A percentile compares a stretch with the other conserved stretches of the same genome.
phyloP scores from a whole-genome alignment of 2,888 invertebrate genomes.

The Drosophila antonietae region DNA sequence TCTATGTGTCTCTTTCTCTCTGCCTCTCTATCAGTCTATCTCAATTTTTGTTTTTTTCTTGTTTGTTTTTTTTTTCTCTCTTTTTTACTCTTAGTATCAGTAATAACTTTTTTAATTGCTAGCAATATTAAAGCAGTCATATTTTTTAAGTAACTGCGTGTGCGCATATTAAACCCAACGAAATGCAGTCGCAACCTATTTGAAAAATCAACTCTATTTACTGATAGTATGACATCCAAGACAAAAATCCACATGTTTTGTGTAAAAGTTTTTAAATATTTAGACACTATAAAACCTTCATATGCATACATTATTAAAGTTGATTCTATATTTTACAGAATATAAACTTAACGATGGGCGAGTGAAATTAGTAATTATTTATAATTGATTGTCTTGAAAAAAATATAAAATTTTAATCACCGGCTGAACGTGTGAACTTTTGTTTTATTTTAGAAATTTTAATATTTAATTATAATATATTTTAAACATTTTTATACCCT shows the following conservation, averaged over 20 bases:
- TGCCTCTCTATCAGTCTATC: background rate
- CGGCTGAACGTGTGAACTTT: no score
- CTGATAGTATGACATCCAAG: conserved; percentile 11
- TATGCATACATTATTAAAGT: no score
- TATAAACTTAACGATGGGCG: no score
- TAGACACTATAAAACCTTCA: no score
- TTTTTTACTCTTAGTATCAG: conserved; percentile 20
- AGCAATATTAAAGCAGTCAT: conserved; percentile 53
- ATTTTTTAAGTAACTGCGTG: conserved; percentile 50
- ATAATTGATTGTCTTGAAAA: no score
- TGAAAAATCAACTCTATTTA: conserved; percentile 11
- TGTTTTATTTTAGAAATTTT: no score
- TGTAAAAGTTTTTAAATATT: no score
- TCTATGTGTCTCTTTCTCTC: background rate
- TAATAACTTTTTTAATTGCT: conserved; percentile 51
- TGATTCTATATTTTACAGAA: no score
- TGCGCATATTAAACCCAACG: conserved; percentile 51
- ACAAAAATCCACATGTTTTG: background rate
- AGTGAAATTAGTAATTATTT: no score
- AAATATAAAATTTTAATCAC: no score
- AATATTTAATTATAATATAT: no score
- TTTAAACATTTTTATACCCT: no score
- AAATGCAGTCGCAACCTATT: conserved; percentile 52
- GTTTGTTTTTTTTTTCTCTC: background rate
- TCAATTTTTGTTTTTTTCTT: background rate